Evolutionary conservation across 1,140 invertebrate species (phyloP).

Genomic region (Lepidurus couesii): DNA sequence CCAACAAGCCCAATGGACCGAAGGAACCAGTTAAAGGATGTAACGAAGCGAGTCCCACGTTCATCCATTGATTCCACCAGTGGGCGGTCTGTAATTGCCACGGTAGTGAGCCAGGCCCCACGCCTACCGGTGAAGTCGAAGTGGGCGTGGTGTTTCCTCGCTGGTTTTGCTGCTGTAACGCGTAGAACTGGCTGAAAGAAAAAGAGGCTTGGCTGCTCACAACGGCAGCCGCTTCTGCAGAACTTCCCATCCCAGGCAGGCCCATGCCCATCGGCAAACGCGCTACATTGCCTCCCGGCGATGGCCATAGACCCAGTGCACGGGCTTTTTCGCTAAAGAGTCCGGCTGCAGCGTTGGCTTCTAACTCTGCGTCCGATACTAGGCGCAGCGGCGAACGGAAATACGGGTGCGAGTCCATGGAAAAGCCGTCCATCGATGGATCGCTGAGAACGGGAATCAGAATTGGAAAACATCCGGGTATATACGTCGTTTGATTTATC

Average conservation of each 20-base stretch:
- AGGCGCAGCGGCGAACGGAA: background rate
- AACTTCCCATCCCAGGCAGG: background rate
- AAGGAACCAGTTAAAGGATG: background rate
- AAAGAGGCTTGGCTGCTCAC: background rate
- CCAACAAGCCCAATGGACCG: background rate
- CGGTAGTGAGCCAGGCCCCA: background rate
- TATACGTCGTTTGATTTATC: too few species aligned
- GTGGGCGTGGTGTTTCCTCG: background rate
- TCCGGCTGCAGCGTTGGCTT: background rate
- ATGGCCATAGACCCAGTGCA: background rate
- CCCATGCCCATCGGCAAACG: background rate
- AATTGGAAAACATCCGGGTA: too few species aligned
- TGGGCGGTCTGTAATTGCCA: conserved; percentile 5
- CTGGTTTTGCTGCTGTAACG: background rate
- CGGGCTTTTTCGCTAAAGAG: background rate
- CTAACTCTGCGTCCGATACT: background rate
- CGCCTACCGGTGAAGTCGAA: background rate
- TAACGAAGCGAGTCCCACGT: background rate
- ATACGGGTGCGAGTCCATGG: background rate
- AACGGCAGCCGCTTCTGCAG: background rate
- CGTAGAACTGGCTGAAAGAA: background rate
- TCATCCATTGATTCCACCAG: conserved; percentile 8
- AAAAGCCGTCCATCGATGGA: background rate
- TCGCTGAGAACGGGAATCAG: background rate
- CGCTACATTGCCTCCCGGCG: background rate